Percentiles rank a stretch among this genome's conserved stretches.
Evolutionary conservation across 2,888 invertebrate species (phyloP).

Genomic region (Melitaea athalia): DNA sequence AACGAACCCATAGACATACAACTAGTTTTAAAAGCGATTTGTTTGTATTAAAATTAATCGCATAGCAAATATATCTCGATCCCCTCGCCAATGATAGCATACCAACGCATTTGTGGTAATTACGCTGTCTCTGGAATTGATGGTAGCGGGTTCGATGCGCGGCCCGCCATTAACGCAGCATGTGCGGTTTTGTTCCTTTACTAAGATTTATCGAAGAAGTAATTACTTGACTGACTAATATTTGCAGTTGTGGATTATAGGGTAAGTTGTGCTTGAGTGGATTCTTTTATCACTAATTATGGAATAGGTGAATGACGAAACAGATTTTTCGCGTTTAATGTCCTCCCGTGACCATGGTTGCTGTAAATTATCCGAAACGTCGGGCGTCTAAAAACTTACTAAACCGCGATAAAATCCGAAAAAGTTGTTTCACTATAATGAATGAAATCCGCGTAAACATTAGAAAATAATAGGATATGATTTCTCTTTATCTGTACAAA

Average conservation of each 20-base stretch:
- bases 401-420: too few species aligned
- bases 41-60: conserved; percentile 5
- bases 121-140: conserved; percentile 31
- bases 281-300: neutral
- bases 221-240: conserved; percentile 7
- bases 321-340: too few species aligned
- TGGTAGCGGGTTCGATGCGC: conserved; percentile 25
- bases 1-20: neutral
- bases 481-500: too few species aligned
- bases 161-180: conserved; percentile 15
- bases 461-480: too few species aligned
- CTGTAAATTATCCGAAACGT: too few species aligned
- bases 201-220: conserved; percentile 14
- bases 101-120: conserved; percentile 28
- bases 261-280: neutral
- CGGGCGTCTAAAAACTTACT: too few species aligned
- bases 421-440: too few species aligned
- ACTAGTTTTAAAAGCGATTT: neutral
- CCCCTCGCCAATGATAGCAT: conserved; percentile 13
- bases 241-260: neutral
- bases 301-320: neutral
- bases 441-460: too few species aligned
- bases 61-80: conserved; percentile 8
- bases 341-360: too few species aligned
- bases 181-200: conserved; percentile 2